Evolutionary conservation across 2,113 vertebrate genomes (phyloP).

Genomic region (Chionis minor): DNA sequence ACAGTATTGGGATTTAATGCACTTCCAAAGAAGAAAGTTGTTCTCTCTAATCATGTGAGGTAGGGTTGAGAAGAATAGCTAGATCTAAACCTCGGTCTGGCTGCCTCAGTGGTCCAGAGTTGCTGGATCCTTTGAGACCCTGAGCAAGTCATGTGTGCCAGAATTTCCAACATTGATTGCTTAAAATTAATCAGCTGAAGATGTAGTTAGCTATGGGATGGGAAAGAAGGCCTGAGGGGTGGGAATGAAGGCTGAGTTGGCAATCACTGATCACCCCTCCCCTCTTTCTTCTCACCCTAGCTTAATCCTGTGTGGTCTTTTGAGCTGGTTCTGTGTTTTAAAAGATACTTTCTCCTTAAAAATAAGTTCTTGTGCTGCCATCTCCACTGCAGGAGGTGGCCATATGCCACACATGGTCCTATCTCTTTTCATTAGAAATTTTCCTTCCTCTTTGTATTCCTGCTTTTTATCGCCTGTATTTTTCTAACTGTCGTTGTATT

Average conservation of each 20-base stretch:
- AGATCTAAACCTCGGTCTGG: not conserved
- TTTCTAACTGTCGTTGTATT: not conserved
- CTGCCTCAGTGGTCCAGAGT: not conserved
- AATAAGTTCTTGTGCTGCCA: not conserved
- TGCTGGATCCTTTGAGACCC: not conserved
- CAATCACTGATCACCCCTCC: not conserved
- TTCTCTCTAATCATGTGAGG: not conserved
- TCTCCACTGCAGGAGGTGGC: not conserved
- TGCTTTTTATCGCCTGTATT: not conserved
- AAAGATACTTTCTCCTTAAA: not conserved
- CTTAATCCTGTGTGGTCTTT: not conserved
- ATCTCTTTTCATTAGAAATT: not conserved
- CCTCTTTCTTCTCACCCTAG: not conserved
- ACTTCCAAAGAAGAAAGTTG: not conserved
- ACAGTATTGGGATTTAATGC: not conserved
- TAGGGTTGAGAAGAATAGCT: not conserved
- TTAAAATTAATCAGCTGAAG: not conserved
- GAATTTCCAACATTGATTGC: not conserved
- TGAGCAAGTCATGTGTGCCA: not conserved
- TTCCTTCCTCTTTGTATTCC: not conserved
- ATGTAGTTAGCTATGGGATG: not conserved
- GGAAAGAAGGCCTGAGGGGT: not conserved
- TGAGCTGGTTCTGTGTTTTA: not conserved
- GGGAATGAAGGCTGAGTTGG: not conserved
- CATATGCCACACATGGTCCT: not conserved